These are phyloP conservation scores for Micoletzkya japonica DNA, from an alignment of 2,888 invertebrate species.

Conservation along the genomic window DNA sequence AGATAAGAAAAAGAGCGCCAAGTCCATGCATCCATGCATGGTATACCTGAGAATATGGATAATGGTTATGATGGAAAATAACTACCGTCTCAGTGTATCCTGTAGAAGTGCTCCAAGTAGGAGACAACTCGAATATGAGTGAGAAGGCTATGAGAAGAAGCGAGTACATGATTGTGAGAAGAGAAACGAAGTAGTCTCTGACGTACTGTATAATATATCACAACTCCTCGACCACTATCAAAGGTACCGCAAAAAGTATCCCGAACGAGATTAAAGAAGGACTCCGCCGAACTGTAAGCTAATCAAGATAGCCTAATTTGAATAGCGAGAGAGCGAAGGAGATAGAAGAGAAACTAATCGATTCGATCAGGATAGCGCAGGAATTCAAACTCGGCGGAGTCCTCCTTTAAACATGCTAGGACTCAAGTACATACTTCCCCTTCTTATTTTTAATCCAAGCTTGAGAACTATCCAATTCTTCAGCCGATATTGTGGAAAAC, in stretches of 20 bases:
- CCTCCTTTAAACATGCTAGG: not conserved
- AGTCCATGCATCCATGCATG: constrained; percentile 58
- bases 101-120: constrained; percentile 52
- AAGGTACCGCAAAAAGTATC: no score
- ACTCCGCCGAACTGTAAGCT: no score
- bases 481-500: no score
- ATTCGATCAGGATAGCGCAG: not conserved
- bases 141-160: constrained; percentile 56
- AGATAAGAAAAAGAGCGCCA: constrained; percentile 56
- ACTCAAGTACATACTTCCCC: not conserved
- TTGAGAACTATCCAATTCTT: not conserved
- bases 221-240: no score
- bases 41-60: constrained; percentile 47
- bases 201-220: no score
- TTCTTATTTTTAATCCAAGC: constrained; percentile 15
- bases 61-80: not conserved
- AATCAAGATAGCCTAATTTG: no score
- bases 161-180: constrained; percentile 57
- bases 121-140: constrained; percentile 57
- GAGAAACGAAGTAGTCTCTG: constrained; percentile 53
- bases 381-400: no score
- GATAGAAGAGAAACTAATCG: not conserved
- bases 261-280: no score
- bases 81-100: constrained; percentile 55
- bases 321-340: no score